A percentile compares a stretch with the other conserved stretches of the same genome.
phyloP scores from a whole-genome alignment of 2,888 invertebrate genomes.

The Alsophila aescularia region DNA sequence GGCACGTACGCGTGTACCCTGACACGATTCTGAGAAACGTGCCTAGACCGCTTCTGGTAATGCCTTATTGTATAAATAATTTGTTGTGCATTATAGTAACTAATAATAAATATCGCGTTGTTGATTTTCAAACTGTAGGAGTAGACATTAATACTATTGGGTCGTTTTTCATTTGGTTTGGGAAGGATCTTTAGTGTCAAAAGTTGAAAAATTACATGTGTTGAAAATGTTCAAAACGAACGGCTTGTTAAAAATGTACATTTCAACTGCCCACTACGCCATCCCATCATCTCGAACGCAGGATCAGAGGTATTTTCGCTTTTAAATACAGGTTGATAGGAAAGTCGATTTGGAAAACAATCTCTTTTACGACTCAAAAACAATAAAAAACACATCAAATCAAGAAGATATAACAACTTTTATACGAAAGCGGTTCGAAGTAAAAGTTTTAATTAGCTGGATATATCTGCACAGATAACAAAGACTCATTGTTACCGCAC shows the following conservation, averaged over 20 bases:
- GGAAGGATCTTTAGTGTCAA: too few species aligned
- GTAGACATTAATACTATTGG: too few species aligned
- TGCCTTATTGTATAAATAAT: constrained; percentile 17
- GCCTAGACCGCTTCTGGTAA: constrained; percentile 50
- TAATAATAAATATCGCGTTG: neutral
- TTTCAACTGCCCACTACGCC: too few species aligned
- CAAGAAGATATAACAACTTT: constrained; percentile 25
- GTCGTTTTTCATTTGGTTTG: too few species aligned
- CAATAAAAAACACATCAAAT: neutral
- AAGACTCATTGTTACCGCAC: constrained; percentile 35
- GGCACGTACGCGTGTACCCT: constrained; percentile 58
- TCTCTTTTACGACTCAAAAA: constrained; percentile 1
- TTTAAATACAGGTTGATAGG: too few species aligned
- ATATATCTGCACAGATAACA: constrained; percentile 43
- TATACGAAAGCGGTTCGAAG: constrained; percentile 42
- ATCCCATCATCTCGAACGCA: too few species aligned
- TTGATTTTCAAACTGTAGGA: too few species aligned
- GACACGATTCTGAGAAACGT: constrained; percentile 62
- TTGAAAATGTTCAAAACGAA: too few species aligned
- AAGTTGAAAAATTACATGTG: too few species aligned
- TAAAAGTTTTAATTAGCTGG: constrained; percentile 57
- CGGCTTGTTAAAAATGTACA: too few species aligned
- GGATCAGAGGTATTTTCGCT: too few species aligned
- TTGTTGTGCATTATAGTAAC: neutral
- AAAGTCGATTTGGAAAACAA: neutral